Evolutionary conservation across 2,113 vertebrate species (phyloP).

Genomic region (Hyla sarda): DNA sequence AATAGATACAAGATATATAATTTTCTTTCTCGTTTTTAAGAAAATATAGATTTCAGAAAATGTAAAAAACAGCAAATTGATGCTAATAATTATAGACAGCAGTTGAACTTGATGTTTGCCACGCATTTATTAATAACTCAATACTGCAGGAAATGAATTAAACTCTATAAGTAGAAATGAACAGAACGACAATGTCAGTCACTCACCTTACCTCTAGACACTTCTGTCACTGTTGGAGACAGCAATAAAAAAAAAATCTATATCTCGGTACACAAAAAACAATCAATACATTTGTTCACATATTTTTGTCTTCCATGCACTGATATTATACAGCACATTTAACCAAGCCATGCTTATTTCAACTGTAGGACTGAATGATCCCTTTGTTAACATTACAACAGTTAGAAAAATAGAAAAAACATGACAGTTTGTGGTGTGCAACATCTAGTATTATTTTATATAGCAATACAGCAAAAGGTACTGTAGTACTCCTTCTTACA

Average conservation of each 20-base stretch:
- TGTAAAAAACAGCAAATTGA: not conserved
- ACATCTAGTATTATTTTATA: no score
- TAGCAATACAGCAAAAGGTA: no score
- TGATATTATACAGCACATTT: slow-evolving; percentile 9
- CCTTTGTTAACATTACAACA: not conserved
- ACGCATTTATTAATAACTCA: not conserved
- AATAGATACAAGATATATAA: no score
- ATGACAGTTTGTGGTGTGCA: not conserved
- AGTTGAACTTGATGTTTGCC: not conserved
- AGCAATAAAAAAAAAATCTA: slow-evolving; percentile 38
- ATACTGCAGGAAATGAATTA: slow-evolving; percentile 4
- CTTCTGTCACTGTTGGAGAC: slow-evolving; percentile 13
- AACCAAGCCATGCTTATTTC: not conserved
- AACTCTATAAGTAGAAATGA: slow-evolving; percentile 13
- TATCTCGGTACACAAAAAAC: slow-evolving; percentile 12
- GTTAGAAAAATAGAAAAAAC: not conserved
- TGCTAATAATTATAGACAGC: not conserved
- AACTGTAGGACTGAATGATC: not conserved
- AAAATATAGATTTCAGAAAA: not conserved
- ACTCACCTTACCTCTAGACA: slow-evolving; percentile 17
- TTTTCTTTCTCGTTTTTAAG: no score
- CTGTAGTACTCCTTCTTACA: no score
- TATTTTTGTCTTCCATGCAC: not conserved
- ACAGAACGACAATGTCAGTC: slow-evolving; percentile 21
- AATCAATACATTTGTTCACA: slow-evolving; percentile 25